Base-by-base conservation (phyloP, 2,888 invertebrate species). In the Diarsia brunnea region DNA sequence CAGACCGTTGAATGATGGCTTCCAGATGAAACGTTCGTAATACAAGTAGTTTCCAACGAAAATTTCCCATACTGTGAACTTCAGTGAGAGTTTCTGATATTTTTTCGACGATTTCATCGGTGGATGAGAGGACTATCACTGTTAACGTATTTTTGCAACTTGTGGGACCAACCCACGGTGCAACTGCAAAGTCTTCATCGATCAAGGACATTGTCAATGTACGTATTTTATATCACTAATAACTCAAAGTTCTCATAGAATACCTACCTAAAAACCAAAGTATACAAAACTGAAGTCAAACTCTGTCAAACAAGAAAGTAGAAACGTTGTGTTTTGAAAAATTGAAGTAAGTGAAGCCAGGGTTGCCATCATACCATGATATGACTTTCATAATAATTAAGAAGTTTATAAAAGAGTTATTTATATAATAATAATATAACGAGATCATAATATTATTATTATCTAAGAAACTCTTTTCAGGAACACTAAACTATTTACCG, bases 111-210 rank as follows among this genome's bases (percentile, higher is more conserved):
- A 95, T 94, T 82, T 94, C 92, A 21, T 91, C 89, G 76, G 93
- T 95, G 45, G 92, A 89, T 11, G 96, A 96, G n/a, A 96, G 81
- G 21, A 97, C 94, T 47, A 94, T 91, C 19, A 95, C 89, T 12
- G 94, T 92, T 69, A 96, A 84, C n/a, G 90, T 88, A 67, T 96
- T 96, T 89, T 91, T 95, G 79, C 85, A 92, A 81, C 92, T 94
- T 64, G 92, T 91, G 58, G 94, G 93, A 21, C 96, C 96, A 66
- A 95, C 90, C 96, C 96, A 96, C 0, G 95, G 95, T 2, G 92
- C 94, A 60, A 94, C 90, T 27, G 92, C 80, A 27, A 89, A 77
- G 71, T 93, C 91, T 75, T 95, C 92, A 83, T 94, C 92, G n/a
- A 88, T 87, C 38, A 79, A 72, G 68, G 95, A 95, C 94, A 95